These are phyloP conservation scores for Carlito syrichta DNA, from an alignment of 2,113 vertebrate species.

Conservation along the genomic window DNA sequence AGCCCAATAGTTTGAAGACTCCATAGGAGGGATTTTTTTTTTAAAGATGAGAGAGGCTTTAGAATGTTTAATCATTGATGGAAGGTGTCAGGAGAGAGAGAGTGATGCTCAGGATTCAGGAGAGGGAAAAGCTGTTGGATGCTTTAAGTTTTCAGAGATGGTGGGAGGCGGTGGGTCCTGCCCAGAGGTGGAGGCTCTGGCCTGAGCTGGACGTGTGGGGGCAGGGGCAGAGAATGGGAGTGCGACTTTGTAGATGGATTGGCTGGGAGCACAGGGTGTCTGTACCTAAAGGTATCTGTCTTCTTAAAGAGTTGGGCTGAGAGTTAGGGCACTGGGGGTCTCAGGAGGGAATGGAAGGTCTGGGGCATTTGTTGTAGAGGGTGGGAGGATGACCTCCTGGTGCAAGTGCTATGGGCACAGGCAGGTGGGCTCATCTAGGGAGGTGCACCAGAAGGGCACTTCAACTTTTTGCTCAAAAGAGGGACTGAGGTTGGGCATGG, in stretches of 20 bases:
- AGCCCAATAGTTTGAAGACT: background rate
- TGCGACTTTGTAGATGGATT: background rate
- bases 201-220: background rate
- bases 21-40: background rate
- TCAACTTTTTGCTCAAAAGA: background rate
- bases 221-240: background rate
- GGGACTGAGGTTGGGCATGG: background rate
- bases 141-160: background rate
- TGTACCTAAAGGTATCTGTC: background rate
- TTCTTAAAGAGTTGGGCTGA: background rate
- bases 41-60: background rate
- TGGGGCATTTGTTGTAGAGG: background rate
- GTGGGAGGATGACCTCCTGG: background rate
- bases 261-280: background rate
- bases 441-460: background rate
- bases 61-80: background rate
- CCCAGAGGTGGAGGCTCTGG: background rate
- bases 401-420: background rate
- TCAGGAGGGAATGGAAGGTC: background rate
- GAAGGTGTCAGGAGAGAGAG: background rate
- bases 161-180: background rate
- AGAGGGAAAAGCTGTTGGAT: background rate
- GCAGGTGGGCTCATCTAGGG: background rate
- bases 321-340: background rate
- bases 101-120: background rate